Evolutionary conservation across 2,113 vertebrate species (phyloP).

Genomic region (Trogon melanurus): DNA sequence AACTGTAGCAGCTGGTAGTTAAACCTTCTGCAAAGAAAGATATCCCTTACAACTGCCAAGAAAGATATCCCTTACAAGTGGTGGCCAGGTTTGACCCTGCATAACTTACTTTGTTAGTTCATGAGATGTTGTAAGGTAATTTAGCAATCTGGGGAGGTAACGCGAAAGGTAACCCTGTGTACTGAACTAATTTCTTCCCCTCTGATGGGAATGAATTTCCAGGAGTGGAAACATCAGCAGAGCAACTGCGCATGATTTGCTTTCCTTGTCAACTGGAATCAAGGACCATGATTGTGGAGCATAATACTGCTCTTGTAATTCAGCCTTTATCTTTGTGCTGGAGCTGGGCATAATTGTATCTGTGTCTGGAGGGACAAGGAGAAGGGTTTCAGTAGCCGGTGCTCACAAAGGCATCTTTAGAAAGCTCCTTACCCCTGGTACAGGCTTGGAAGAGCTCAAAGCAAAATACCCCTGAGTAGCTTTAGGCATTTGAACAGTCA

Average conservation of each 20-base stretch:
- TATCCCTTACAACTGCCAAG: not conserved
- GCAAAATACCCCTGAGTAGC: constrained; percentile 51
- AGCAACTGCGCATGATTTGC: not conserved
- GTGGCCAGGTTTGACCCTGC: not conserved
- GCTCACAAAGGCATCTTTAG: constrained; percentile 65
- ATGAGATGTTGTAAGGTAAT: not conserved
- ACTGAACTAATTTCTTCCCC: not conserved
- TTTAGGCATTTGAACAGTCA: constrained; percentile 42
- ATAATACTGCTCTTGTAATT: constrained; percentile 58
- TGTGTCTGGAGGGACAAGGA: constrained; percentile 51
- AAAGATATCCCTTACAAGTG: not conserved
- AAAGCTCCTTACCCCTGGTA: constrained; percentile 44
- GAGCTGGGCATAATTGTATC: constrained; percentile 62
- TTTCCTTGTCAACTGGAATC: constrained; percentile 6
- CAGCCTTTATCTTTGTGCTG: constrained; percentile 48
- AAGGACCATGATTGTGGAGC: constrained; percentile 31
- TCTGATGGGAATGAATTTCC: not conserved
- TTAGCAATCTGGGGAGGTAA: not conserved
- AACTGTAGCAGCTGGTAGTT: constrained; percentile 10
- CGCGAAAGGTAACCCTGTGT: not conserved
- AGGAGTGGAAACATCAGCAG: not conserved
- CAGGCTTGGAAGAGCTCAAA: constrained; percentile 46
- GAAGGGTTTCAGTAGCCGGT: constrained; percentile 44
- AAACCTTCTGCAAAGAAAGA: constrained; percentile 3
- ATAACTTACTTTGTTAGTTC: not conserved